Evolutionary conservation across 2,797 vertebrate genomes (phyloP), one percentile per base, ranked within the genome.

Genomic region (Selene dorsalis): DNA sequence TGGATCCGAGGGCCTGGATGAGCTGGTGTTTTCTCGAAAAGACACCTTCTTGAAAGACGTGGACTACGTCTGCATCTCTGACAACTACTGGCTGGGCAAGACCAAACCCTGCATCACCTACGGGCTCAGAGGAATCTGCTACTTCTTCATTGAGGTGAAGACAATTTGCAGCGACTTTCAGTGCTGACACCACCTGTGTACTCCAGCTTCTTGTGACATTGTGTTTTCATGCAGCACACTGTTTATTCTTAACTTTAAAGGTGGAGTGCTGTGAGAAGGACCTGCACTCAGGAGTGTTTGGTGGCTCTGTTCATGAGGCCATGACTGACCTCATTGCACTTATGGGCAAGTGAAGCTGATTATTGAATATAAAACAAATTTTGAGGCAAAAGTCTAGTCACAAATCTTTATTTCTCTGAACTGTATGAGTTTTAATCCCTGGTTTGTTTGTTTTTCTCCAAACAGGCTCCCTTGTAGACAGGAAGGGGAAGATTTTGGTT

Each of bases 21-120:
- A 98, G 0, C 92, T 99, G 74, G 96, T 99, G 73, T 96, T 97
- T 66, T 84, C 96, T 30, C 94, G 92, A 13, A 96, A 94, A 85
- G 96, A 98, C 62, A 79, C 91, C 1, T 99, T 99, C 91, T 96
- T 99, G 13, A 98, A 97, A 87, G 96, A 93, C 0, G 97, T 99
- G 53, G 98, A 99, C 91, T 99, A 96, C 0, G 41, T 99, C 78
- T 99, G 98, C 92, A 99, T 99, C 88, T 99, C 98, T 3, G 98
- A 99, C 93, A 99, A 99, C 88, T 98, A 99, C 90, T 99, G 98
- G 98, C 94, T 99, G 68, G 98, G 98, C 32, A 99, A 98, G 89
- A 96, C 83, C 74, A 99, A 98, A 80, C 98, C 98, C 14, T 99
- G 98, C 88, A 96, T 99, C 90, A 99, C 98, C 0, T 99, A 99